phyloP scores from a whole-genome alignment of 2,113 vertebrate species.

The Atractosteus spatula region DNA sequence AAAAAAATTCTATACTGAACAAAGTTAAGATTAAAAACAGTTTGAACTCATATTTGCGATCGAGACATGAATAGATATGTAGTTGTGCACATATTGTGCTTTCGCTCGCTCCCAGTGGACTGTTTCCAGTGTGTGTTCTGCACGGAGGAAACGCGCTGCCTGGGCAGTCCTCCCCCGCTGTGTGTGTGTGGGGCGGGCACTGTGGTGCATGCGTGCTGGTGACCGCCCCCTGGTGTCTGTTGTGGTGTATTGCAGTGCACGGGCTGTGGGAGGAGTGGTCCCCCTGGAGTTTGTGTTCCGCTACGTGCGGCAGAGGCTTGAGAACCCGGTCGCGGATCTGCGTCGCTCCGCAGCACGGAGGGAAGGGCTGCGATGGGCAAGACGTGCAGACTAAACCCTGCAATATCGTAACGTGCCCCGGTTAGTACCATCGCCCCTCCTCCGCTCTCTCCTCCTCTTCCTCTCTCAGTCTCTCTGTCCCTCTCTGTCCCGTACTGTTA shows the following conservation, averaged over 20 bases:
- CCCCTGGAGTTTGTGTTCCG: slow-evolving; percentile 92
- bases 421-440: slow-evolving; percentile 78
- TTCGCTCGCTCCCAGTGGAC: too few relatives aligned
- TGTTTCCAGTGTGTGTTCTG: too few relatives aligned
- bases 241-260: slow-evolving; percentile 84
- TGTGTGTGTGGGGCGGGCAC: too few relatives aligned
- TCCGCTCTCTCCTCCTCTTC: slow-evolving; percentile 3
- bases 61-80: too few relatives aligned
- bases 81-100: too few relatives aligned
- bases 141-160: too few relatives aligned
- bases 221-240: not conserved
- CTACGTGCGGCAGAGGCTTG: slow-evolving; percentile 89
- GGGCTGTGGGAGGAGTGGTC: slow-evolving; percentile 90
- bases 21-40: too few relatives aligned
- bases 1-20: too few relatives aligned
- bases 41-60: too few relatives aligned
- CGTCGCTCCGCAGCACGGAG: slow-evolving; percentile 66
- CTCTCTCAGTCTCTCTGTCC: slow-evolving; percentile 1
- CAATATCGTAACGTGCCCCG: slow-evolving; percentile 87
- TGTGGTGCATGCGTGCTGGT: slow-evolving; percentile 35
- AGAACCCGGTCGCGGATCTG: slow-evolving; percentile 87
- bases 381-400: slow-evolving; percentile 89
- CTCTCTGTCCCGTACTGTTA: not conserved
- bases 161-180: too few relatives aligned
- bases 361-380: slow-evolving; percentile 77